phyloP scores from a whole-genome alignment of 2,113 vertebrate genomes.

The Entomyzon cyanotis region DNA sequence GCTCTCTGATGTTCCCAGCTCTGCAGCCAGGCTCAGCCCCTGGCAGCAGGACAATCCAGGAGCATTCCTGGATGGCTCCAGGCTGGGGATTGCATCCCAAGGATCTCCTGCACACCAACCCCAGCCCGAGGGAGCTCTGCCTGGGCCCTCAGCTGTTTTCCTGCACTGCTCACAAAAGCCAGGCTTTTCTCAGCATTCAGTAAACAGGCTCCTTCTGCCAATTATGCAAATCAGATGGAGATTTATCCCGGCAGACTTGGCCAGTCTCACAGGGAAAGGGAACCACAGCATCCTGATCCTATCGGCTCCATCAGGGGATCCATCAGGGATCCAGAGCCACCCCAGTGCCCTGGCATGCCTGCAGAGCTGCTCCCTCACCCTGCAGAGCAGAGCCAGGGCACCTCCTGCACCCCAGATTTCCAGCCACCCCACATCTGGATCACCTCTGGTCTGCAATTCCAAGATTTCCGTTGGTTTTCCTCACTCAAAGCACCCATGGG shows the following conservation, averaged over 20 bases:
- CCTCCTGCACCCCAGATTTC: not conserved
- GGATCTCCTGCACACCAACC: not conserved
- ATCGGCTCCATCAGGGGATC: accelerated
- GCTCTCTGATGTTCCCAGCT: not conserved
- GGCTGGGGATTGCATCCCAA: not conserved
- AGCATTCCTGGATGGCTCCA: not conserved
- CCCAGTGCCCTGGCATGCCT: not conserved
- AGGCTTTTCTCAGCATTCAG: not conserved
- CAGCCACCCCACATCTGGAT: not conserved
- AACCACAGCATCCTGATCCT: accelerated
- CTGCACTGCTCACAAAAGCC: not conserved
- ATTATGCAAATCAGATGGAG: not conserved
- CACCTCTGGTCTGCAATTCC: not conserved
- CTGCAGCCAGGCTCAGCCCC: not conserved
- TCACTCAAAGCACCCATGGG: accelerated
- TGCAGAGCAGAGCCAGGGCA: not conserved
- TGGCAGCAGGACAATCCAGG: not conserved
- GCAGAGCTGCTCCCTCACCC: not conserved
- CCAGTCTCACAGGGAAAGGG: not conserved
- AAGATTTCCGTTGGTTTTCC: not conserved
- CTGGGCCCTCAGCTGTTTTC: not conserved
- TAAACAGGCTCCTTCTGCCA: not conserved
- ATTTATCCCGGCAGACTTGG: not conserved
- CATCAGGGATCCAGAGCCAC: accelerated
- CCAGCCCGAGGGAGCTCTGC: accelerated